phyloP scores from a whole-genome alignment of 2,113 vertebrate species.

The Oceanodroma tethys region DNA sequence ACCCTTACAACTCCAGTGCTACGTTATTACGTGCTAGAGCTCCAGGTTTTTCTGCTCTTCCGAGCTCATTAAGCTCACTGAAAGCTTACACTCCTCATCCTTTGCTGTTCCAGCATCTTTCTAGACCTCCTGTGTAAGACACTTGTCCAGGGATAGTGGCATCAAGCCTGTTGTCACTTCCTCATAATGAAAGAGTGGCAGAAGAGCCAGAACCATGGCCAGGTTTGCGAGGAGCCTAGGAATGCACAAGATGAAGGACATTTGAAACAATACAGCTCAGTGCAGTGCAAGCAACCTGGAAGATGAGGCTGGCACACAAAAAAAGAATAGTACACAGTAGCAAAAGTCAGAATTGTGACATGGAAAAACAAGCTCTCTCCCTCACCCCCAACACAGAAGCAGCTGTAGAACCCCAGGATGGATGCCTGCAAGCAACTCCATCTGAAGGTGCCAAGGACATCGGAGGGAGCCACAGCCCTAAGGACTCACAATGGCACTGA shows the following conservation, averaged over 20 bases:
- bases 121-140: background rate
- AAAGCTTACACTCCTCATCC: background rate
- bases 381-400: background rate
- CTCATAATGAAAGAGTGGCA: background rate
- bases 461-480: too few relatives aligned
- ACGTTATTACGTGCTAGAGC: background rate
- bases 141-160: background rate
- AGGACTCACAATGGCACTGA: background rate
- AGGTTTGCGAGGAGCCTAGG: background rate
- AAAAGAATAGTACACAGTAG: background rate
- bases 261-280: background rate
- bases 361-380: background rate
- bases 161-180: background rate
- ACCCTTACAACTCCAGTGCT: background rate
- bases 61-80: background rate
- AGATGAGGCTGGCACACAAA: background rate
- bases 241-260: background rate
- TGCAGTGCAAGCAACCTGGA: background rate
- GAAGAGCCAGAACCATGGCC: background rate
- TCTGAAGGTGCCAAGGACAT: background rate
- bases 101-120: background rate
- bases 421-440: background rate
- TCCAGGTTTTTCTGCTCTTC: background rate
- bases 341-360: background rate
- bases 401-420: background rate